Base-by-base conservation (phyloP, 2,113 vertebrate species). In the Eulacestoma nigropectus region DNA sequence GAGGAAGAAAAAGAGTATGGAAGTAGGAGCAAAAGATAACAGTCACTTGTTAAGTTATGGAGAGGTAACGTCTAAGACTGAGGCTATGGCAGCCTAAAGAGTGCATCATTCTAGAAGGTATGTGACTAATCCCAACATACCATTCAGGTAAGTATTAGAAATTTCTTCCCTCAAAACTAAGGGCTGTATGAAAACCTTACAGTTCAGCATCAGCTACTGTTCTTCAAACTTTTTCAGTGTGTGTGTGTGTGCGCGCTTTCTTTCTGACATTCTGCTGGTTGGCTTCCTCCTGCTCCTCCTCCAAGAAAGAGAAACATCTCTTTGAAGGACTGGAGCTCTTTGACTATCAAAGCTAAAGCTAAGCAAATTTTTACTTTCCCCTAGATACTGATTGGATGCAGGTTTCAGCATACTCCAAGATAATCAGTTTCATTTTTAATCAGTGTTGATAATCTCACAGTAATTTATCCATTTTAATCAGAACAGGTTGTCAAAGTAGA, bases 401-500 rank as follows among this genome's bases (percentile, higher is more conserved):
- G 70, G 50, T 47, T 91, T 91, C 90, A 56, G 75, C 52, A 73
- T 21, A 37, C 33, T 67, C 62, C 50, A 57, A 57, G n/a, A 93
- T 88, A 94, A 97, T 75, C 52, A 42, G 67, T 63, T 90, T 68
- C 39, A 88, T 84, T 95, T 97, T 95, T 86, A 94, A 94, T 95
- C 93, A 90, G 59, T 80, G 68, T 47, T 68, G 80, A 89, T 89
- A 74, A 94, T 76, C 73, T 87, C 84, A 47, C 30, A 92, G 91
- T 67, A 91, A 87, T 95, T 89, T 75, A 89, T 77, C 77, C 70
- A 75, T 84, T 95, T 95, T 95, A 93, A 97, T 96, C 95, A 95
- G 59, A 2, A 1, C 14, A 73, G 57, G 82, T n/a, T 94, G 68
- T 57, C 46, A 55, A 88, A 87, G 77, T 22, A 94, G 95, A 92